phyloP scores from a whole-genome alignment of 2,888 invertebrate species.

The Pseudococcus longispinus region DNA sequence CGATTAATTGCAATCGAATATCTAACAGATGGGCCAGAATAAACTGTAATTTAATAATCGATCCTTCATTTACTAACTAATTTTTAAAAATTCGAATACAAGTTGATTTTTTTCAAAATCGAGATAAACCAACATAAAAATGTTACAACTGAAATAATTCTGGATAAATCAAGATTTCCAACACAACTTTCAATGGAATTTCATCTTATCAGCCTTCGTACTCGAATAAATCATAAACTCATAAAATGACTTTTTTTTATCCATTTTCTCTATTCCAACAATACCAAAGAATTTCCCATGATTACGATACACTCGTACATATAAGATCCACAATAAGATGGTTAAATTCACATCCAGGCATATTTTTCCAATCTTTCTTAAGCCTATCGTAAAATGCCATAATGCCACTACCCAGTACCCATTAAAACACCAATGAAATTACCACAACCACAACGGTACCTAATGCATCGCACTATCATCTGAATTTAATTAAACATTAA shows the following conservation, averaged over 20 bases:
- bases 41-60: too few relatives aligned
- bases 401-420: neutral
- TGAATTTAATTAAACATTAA: constrained; percentile 31
- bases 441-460: neutral
- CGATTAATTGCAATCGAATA: too few relatives aligned
- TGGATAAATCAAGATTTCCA: too few relatives aligned
- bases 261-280: neutral
- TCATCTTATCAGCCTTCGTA: too few relatives aligned
- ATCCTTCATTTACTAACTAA: too few relatives aligned
- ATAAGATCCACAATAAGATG: neutral
- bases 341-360: neutral
- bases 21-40: too few relatives aligned
- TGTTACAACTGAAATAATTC: too few relatives aligned
- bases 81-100: too few relatives aligned
- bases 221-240: neutral
- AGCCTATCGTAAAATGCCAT: neutral
- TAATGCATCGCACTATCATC: neutral
- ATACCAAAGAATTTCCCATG: neutral
- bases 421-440: neutral
- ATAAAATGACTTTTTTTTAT: neutral
- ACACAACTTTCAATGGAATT: too few relatives aligned
- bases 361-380: neutral
- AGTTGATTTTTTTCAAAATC: too few relatives aligned
- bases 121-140: too few relatives aligned
- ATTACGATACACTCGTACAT: too few relatives aligned